Evolutionary conservation across 2,888 invertebrate genomes (phyloP).

Genomic region (Carterocephalus palaemon): DNA sequence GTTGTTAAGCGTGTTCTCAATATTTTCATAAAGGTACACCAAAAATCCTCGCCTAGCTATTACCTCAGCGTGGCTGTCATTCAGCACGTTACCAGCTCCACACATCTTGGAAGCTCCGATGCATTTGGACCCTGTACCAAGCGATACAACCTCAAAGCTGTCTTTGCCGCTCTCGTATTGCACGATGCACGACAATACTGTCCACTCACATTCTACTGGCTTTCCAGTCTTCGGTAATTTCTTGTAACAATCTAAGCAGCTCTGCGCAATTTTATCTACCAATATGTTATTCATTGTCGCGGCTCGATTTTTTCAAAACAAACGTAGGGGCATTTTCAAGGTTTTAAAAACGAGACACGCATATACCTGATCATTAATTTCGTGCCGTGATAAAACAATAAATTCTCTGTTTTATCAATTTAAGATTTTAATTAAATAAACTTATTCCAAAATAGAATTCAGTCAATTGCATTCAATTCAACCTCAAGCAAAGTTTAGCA

Average conservation of each 20-base stretch:
- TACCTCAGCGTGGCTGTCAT: constrained; percentile 96
- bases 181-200: constrained; percentile 87
- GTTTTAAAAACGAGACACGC: too few species aligned
- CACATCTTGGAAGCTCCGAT: constrained; percentile 85
- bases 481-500: too few species aligned
- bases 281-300: constrained; percentile 45
- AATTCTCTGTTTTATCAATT: not conserved
- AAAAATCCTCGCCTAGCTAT: constrained; percentile 90
- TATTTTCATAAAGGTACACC: constrained; percentile 84
- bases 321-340: too few species aligned
- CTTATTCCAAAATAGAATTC: not conserved
- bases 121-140: constrained; percentile 96
- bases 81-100: constrained; percentile 83
- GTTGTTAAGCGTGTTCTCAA: constrained; percentile 57
- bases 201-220: constrained; percentile 88
- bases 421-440: not conserved
- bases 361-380: too few species aligned
- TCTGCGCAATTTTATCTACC: constrained; percentile 74
- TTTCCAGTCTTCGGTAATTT: constrained; percentile 88
- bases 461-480: too few species aligned
- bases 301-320: not conserved
- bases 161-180: constrained; percentile 58
- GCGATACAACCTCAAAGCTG: constrained; percentile 82
- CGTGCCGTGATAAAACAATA: not conserved
- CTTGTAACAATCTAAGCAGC: constrained; percentile 80